Base-by-base conservation (phyloP, 2,797 vertebrate genomes). In the Gymnocypris eckloni region DNA sequence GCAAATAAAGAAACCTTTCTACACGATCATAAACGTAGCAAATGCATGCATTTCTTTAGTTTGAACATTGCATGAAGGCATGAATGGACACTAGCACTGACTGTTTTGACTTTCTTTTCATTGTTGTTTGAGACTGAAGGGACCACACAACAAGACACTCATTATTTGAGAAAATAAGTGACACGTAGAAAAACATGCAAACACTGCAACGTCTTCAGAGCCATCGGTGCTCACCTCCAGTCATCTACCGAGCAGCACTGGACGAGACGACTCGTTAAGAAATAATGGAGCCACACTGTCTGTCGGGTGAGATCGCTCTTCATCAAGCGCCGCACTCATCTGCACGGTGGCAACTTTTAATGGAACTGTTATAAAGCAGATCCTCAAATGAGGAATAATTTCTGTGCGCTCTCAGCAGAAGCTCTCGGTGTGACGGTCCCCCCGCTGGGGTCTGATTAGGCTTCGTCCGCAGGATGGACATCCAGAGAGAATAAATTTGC, bases 341-440 rank as follows among this genome's bases (percentile, higher is more conserved):
- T 88, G 94, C 92, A 91, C 95, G 95, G 93, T 90, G 95, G 89
- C 93, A 93, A 95, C 92, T 94, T 96, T 95, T 94, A 96, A 97
- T 94, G 89, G 94, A 98, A 97, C 97, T 96, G 95, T 97, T 97
- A 96, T 96, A 97, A 97, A 97, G 96, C 95, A 96, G 96, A 95
- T 93, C 94, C 94, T 96, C 93, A 96, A 96, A 97, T 96, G 95
- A 98, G 96, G 97, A 96, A 96, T 96, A 93, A 96, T 96, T 94
- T 94, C 95, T 94, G 96, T 94, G 94, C 96, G 94, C 93, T 96
- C 97, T 93, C 97, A 97, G 96, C 94, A 89, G 95, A 92, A 90
- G 93, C 94, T 93, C 97, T 87, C 97, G 95, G 97, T 96, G 86
- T 93, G 97, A 90, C 93, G 91, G 94, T 94, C 94, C 93, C 95